A percentile compares a stretch with the other conserved stretches of the same genome.
Conservation (phyloP, 2,113 vertebrate species). For the Lasiurus borealis region DNA sequence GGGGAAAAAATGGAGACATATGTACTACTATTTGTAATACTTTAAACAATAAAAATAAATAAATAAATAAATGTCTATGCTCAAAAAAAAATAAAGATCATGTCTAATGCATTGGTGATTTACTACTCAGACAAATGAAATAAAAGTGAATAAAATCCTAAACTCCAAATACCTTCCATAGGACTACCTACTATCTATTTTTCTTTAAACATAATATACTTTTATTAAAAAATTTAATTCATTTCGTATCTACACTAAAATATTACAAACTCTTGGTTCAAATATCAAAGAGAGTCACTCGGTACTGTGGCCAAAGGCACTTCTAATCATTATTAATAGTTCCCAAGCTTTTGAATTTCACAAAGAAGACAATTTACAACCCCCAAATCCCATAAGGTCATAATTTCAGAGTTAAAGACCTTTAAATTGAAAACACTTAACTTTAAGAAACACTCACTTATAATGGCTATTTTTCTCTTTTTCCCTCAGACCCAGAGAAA, state of each 20-base stretch:
- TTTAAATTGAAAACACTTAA: constrained; percentile 30
- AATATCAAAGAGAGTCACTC: neutral
- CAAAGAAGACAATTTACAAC: neutral
- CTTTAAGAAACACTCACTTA: neutral
- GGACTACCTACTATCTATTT: neutral
- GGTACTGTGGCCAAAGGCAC: neutral
- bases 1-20: no score
- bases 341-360: neutral
- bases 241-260: constrained; percentile 17
- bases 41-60: no score
- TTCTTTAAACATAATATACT: constrained; percentile 8
- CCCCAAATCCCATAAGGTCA: neutral
- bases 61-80: no score
- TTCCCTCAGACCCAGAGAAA: neutral
- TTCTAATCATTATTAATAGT: neutral
- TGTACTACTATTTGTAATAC: no score
- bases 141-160: constrained; percentile 14
- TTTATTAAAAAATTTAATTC: neutral
- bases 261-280: constrained; percentile 6
- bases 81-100: no score
- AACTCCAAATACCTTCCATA: neutral
- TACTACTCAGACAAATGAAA: constrained; percentile 15
- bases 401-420: constrained; percentile 34
- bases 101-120: constrained; percentile 58
- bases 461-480: neutral